Base-by-base conservation (phyloP, 2,113 vertebrate species). In the Abramis brama region DNA sequence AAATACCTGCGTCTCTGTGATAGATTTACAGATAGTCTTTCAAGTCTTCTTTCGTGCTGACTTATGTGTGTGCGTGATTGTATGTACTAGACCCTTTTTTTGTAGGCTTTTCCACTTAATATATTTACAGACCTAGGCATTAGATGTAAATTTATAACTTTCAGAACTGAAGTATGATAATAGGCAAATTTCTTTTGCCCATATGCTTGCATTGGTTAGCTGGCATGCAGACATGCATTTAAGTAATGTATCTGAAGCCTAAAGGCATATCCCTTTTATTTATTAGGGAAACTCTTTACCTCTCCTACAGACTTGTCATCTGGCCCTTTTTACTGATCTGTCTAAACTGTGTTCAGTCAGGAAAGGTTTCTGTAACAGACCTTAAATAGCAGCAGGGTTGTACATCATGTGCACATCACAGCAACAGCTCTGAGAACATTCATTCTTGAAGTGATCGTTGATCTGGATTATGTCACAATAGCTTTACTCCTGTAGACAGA, bases 1-100 rank as follows among this genome's bases (percentile, higher is more conserved):
- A 91, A 92, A 93, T 93, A 92, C 91, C 92, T 92, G 89, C 91
- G 93, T 93, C 89, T 91, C n/a, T 30, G 9, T 33, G 87, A 33
- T 87, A 91, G 90, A 95, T 93, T 94, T 93, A 93, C 82, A 75
- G 84, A 91, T 85, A 74, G 87, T 43, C 55, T 89, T 88, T 80
- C 15, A 82, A 60, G 76, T 79, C 50, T 30, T 4, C 7, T 52
- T 84, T 89, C 88, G 84, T 92, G 45, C 83, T 80, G 76, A 79
- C 85, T 85, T 21, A 25, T 52, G 50, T 87, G 70, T 83, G 71
- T 73, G 86, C 25, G 79, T 86, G n/a, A 55, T 27, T 71, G 47
- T 79, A 15, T 79, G n/a, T 60, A n/a, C 4, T 50, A 27, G 8
- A 47, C 5, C 21, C 36, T 21, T 68, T 60, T 60, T 79, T 4